phyloP scores from a whole-genome alignment of 2,113 vertebrate species.

The Sinocyclocheilus anshuiensis region DNA sequence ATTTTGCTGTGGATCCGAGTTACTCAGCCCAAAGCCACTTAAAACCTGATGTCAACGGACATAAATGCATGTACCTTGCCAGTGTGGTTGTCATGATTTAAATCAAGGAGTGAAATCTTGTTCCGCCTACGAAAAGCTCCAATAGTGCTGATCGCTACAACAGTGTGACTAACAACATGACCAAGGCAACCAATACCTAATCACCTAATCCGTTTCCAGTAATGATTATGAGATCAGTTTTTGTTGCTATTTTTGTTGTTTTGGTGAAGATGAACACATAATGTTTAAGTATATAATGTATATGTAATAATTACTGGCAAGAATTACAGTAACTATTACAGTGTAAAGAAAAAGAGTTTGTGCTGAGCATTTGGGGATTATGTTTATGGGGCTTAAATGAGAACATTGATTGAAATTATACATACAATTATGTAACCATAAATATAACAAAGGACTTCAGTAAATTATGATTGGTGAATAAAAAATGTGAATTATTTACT shows the following conservation, averaged over 20 bases:
- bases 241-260: background rate
- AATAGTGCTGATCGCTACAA: slow-evolving; percentile 59
- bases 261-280: background rate
- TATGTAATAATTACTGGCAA: no score
- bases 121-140: slow-evolving; percentile 64
- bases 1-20: slow-evolving; percentile 75
- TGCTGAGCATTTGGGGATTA: background rate
- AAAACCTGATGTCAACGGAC: slow-evolving; percentile 45
- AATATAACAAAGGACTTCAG: background rate
- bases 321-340: no score
- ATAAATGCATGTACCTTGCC: slow-evolving; percentile 79
- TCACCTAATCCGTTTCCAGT: slow-evolving; percentile 71
- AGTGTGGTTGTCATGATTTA: slow-evolving; percentile 81
- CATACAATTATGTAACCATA: background rate
- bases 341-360: background rate
- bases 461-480: no score
- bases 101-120: slow-evolving; percentile 57
- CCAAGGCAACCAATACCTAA: slow-evolving; percentile 70
- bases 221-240: background rate
- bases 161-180: slow-evolving; percentile 66
- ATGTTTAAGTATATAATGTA: no score
- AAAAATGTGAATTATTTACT: no score
- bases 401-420: no score
- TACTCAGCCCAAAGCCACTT: slow-evolving; percentile 75
- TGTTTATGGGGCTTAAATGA: background rate